Conservation (phyloP, 2,113 vertebrate genomes). For the Tympanuchus pallidicinctus region DNA sequence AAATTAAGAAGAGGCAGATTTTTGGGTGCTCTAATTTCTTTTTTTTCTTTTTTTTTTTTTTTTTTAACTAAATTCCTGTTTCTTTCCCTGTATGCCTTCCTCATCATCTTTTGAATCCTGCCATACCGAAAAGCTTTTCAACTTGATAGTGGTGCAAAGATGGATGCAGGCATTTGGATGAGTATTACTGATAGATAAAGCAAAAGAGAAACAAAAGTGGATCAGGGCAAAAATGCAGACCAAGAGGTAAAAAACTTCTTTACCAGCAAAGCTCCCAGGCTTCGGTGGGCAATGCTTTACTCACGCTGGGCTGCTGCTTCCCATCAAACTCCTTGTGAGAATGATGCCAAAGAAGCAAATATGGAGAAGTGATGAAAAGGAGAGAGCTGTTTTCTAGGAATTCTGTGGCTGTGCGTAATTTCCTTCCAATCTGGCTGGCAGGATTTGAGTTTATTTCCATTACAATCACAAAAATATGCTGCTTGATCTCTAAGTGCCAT, state of each 20-base stretch:
- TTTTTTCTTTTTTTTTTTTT: neutral
- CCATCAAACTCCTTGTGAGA: neutral
- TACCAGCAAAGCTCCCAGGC: fast-evolving
- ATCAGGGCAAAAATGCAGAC: neutral
- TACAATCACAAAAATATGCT: neutral
- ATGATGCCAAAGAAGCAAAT: fast-evolving
- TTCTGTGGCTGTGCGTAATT: neutral
- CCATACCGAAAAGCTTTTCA: neutral
- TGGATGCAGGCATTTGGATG: fast-evolving
- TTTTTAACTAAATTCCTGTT: neutral
- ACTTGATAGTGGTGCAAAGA: neutral
- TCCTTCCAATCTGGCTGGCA: neutral
- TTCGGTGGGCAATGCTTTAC: neutral
- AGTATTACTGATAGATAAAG: neutral
- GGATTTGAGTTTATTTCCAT: conserved; percentile 1
- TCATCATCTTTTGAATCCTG: neutral
- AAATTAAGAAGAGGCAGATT: neutral
- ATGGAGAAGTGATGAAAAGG: neutral
- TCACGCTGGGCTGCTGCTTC: neutral
- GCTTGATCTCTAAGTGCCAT: neutral
- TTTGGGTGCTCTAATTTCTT: neutral
- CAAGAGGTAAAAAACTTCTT: neutral
- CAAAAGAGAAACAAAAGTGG: neutral
- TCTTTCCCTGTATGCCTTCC: fast-evolving
- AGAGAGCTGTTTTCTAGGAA: neutral